These are phyloP conservation scores for Idaea biselata DNA, from an alignment of 2,888 invertebrate species.

Conservation along the genomic window DNA sequence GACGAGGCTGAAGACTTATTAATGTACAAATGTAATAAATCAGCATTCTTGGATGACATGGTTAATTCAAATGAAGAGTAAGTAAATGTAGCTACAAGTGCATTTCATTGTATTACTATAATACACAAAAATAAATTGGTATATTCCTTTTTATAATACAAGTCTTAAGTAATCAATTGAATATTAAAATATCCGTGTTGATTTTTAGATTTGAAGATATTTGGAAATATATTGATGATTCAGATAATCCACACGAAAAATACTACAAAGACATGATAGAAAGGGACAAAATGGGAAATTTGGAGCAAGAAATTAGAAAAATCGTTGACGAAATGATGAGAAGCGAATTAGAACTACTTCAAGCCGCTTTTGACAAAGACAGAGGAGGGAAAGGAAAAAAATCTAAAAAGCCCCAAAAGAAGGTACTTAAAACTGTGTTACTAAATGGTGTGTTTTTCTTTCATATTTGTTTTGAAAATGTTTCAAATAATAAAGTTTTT, in stretches of 20 bases:
- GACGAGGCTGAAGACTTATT: conserved; percentile 83
- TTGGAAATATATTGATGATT: conserved; percentile 91
- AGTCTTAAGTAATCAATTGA: too few species aligned
- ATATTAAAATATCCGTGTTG: neutral
- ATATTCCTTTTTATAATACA: conserved; percentile 2
- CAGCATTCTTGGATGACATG: conserved; percentile 87
- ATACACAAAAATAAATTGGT: conserved; percentile 1
- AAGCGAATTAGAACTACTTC: conserved; percentile 84
- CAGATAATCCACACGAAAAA: conserved; percentile 85
- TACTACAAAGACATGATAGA: conserved; percentile 92
- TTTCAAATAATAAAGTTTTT: neutral
- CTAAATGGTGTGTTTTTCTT: neutral
- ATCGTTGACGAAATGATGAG: conserved; percentile 90
- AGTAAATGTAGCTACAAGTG: conserved; percentile 24
- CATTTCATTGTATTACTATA: neutral
- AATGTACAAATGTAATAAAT: conserved; percentile 84
- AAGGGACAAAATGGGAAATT: conserved; percentile 89
- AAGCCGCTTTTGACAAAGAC: conserved; percentile 87
- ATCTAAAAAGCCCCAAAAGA: conserved; percentile 87
- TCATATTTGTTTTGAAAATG: neutral
- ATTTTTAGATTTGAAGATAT: conserved; percentile 84
- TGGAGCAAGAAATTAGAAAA: conserved; percentile 90
- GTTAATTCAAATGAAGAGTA: conserved; percentile 87
- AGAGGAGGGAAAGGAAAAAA: conserved; percentile 88
- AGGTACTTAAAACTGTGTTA: conserved; percentile 44